phyloP scores from a whole-genome alignment of 1,140 invertebrate genomes.

The Globodera ellingtonae region DNA sequence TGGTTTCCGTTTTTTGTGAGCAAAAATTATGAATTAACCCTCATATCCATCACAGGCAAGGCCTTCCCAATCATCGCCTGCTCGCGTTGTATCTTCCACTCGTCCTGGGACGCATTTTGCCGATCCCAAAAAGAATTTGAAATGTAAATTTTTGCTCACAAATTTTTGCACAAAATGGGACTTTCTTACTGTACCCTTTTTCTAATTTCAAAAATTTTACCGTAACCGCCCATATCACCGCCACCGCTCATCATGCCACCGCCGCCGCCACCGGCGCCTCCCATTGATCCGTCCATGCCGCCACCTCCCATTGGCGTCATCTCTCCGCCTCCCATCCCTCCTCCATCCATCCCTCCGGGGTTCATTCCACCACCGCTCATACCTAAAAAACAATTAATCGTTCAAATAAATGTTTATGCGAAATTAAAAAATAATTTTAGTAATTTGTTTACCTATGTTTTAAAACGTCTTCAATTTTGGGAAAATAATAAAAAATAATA shows the following conservation, averaged over 20 bases:
- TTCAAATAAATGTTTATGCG: too few relatives aligned
- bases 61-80: neutral
- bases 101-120: neutral
- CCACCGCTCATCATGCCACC: conserved; percentile 8
- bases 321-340: neutral
- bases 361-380: conserved; percentile 1
- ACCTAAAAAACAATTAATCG: neutral
- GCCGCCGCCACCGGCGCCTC: neutral
- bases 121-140: neutral
- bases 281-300: neutral
- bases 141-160: neutral
- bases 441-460: too few relatives aligned
- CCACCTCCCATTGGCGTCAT: conserved; percentile 1
- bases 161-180: neutral
- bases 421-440: too few relatives aligned
- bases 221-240: conserved; percentile 4
- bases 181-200: neutral
- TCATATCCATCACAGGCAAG: neutral
- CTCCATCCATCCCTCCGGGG: neutral
- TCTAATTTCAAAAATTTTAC: neutral
- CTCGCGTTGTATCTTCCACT: neutral
- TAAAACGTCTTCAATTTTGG: too few relatives aligned
- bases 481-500: too few relatives aligned
- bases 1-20: neutral
- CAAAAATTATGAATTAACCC: neutral